These are phyloP conservation scores for Larimichthys polyactis DNA, from an alignment of 2,113 vertebrate species.

Conservation along the genomic window DNA sequence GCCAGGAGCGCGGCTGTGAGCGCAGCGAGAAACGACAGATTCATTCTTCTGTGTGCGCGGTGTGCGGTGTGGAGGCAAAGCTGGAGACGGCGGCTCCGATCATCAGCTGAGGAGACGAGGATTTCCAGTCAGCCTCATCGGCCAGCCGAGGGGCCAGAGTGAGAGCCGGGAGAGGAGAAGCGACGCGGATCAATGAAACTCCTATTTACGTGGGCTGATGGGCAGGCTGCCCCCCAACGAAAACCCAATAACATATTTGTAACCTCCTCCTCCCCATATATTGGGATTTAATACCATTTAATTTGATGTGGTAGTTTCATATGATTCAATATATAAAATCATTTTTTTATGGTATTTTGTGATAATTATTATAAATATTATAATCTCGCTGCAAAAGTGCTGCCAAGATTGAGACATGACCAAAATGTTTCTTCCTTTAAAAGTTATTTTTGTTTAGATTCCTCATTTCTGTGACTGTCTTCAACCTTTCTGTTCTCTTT, in stretches of 20 bases:
- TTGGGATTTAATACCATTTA: background rate
- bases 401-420: background rate
- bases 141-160: conserved; percentile 42
- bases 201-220: conserved; percentile 35
- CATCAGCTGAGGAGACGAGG: conserved; percentile 36
- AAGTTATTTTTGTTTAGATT: background rate
- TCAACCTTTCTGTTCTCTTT: background rate
- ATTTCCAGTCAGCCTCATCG: conserved; percentile 36
- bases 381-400: background rate
- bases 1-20: conserved; percentile 51
- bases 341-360: background rate
- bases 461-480: too few species aligned
- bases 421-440: too few species aligned
- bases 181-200: conserved; percentile 70
- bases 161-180: conserved; percentile 34
- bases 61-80: background rate
- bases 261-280: background rate
- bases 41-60: conserved; percentile 48
- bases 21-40: conserved; percentile 30
- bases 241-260: conserved; percentile 14
- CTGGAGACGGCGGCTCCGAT: background rate
- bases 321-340: background rate
- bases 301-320: background rate
- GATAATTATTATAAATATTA: background rate
- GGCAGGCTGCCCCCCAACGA: conserved; percentile 15